Conservation (phyloP, 2,888 invertebrate species). For the Onchidella celtica region DNA sequence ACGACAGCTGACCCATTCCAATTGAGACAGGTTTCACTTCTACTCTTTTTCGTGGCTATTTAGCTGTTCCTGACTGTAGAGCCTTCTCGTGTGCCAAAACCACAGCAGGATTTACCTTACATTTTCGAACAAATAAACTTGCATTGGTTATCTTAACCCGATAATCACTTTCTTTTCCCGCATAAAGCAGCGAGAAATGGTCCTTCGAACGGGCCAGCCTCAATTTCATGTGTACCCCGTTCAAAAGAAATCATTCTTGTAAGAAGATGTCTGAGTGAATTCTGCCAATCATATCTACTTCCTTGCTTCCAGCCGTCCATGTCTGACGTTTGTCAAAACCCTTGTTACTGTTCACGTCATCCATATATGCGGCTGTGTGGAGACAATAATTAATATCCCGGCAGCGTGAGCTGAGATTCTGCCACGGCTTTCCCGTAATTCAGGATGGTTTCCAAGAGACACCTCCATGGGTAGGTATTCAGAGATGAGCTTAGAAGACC, state of each 20-base stretch:
- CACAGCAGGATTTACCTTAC: slow-evolving; percentile 13
- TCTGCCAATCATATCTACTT: slow-evolving; percentile 34
- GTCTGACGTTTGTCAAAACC: too few species aligned
- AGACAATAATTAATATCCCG: too few species aligned
- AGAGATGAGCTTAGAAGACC: slow-evolving; percentile 36
- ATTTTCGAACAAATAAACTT: slow-evolving; percentile 34
- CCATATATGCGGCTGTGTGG: too few species aligned
- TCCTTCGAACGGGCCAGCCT: slow-evolving; percentile 8
- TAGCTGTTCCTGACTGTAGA: slow-evolving; percentile 8
- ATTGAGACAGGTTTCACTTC: slow-evolving; percentile 6
- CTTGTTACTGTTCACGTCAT: too few species aligned
- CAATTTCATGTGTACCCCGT: slow-evolving; percentile 43
- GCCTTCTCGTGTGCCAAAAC: slow-evolving; percentile 30
- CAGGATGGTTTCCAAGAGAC: slow-evolving; percentile 49
- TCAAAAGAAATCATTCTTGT: slow-evolving; percentile 35
- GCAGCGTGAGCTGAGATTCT: too few species aligned
- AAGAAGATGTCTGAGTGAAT: slow-evolving; percentile 34
- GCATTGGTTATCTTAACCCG: slow-evolving; percentile 2
- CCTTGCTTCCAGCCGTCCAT: too few species aligned
- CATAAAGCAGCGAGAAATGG: slow-evolving; percentile 10
- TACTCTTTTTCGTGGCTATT: slow-evolving; percentile 32
- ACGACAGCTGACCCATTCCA: not conserved
- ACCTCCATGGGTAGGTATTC: slow-evolving; percentile 55
- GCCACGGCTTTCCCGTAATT: too few species aligned
- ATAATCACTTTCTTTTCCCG: not conserved